Base-by-base conservation (phyloP, 2,888 invertebrate species). In the Hemicrepidius hirtus region DNA sequence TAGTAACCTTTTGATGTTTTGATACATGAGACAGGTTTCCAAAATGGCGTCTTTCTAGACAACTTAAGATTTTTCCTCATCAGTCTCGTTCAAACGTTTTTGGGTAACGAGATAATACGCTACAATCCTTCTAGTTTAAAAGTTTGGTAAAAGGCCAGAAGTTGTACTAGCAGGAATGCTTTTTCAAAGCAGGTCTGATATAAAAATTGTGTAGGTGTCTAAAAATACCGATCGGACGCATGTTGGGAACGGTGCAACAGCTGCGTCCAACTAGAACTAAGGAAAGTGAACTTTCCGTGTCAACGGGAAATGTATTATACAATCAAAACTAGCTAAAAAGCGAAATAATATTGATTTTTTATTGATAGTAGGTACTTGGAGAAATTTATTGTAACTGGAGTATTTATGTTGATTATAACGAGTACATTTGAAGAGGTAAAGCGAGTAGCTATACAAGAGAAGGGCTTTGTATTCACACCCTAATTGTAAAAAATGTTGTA, bases 141-240 rank as follows among this genome's bases (percentile, higher is more conserved):
- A 37, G 37, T 49, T 68, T 68, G 68, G 68, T 59, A 37, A 12
- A 40, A 50, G 46, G 68, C 60, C 68, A 68, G 37, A 66, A 57
- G 20, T 37, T 68, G 13, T 40, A 68, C 37, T 24, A 60, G 21
- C 37, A 37, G 59, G 50, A 59, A 50, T 68, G 57, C 59, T 46
- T 68, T 68, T 60, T 68, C 18, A 50, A 67, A 67, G 46, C 59
- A 21, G 18, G 13, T 46, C 35, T 49, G 37, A 68, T 68, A 68
- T 59, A 60, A 68, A 66, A 68, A 60, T 13, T 18, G 28, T 68
- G 50, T 21, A 67, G 67, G 67, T 68, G 55, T 59, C 68, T 68
- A 68, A 68, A 60, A 68, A 68, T 68, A 68, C 32, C 67, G 50
- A 55, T 50, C 10, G 20, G 16, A 28, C 46, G 12, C 21, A 41